A percentile compares a stretch with the other conserved stretches of the same genome.
These are phyloP conservation scores for Stichodactyla mertensii DNA, from an alignment of 64 coral and sea anemone species.

Conservation along the genomic window DNA sequence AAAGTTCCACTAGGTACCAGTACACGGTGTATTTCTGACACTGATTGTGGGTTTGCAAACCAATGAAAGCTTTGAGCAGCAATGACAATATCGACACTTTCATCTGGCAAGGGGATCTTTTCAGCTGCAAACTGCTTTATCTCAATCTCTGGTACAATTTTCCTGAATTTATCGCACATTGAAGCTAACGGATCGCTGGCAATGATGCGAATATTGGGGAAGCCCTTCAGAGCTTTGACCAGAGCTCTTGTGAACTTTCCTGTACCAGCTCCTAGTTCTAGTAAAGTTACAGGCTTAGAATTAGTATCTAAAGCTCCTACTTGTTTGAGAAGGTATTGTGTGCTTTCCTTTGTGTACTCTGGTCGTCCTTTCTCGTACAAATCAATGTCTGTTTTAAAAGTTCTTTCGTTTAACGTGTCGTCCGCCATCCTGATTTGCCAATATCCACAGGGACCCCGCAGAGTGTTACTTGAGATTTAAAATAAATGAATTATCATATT, in stretches of 20 bases:
- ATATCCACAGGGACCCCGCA: slow-evolving; percentile 1
- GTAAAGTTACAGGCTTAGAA: slow-evolving; percentile 30
- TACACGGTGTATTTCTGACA: slow-evolving; percentile 81
- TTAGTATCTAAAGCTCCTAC: slow-evolving; percentile 32
- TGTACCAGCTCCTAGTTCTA: slow-evolving; percentile 86
- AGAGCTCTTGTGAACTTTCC: slow-evolving; percentile 74
- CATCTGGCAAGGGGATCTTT: slow-evolving; percentile 55
- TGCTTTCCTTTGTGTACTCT: slow-evolving; percentile 62
- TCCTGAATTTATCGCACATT: slow-evolving; percentile 74
- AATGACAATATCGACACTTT: slow-evolving; percentile 48
- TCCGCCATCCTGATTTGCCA: not conserved
- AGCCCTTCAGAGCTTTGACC: slow-evolving; percentile 19
- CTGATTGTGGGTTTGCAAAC: slow-evolving; percentile 64
- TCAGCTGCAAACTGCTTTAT: slow-evolving; percentile 59
- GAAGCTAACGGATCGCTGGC: slow-evolving; percentile 49
- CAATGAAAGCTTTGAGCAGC: slow-evolving; percentile 81
- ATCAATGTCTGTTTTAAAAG: slow-evolving; percentile 2
- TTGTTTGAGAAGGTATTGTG: slow-evolving; percentile 60
- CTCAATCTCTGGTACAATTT: slow-evolving; percentile 53
- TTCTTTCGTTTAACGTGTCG: not conserved
- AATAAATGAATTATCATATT: too few species aligned
- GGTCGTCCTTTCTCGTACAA: slow-evolving; percentile 84
- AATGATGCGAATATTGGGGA: slow-evolving; percentile 44
- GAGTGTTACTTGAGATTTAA: not conserved
- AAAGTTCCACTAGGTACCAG: slow-evolving; percentile 61